A percentile compares a stretch with the other conserved stretches of the same genome.
phyloP scores from a whole-genome alignment of 2,113 vertebrate genomes.

The Daboia siamensis region DNA sequence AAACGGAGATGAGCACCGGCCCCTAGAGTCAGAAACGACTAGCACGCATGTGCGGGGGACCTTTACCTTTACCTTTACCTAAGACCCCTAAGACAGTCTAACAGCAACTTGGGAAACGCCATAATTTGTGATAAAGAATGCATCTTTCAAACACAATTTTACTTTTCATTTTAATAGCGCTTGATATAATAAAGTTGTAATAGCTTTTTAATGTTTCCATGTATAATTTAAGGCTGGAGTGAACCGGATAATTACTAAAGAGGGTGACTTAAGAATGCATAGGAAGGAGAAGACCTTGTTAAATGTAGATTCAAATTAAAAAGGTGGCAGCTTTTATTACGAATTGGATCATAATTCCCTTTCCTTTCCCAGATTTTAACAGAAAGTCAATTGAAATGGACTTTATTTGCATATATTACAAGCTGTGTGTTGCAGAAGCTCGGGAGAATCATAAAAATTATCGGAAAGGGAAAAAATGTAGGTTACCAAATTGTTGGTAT shows the following conservation, averaged over 20 bases:
- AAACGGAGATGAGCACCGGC: too few relatives aligned
- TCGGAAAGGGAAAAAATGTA: slow-evolving; percentile 17
- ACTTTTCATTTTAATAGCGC: slow-evolving; percentile 13
- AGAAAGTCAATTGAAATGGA: slow-evolving; percentile 2
- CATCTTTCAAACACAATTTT: not conserved
- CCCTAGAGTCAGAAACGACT: too few relatives aligned
- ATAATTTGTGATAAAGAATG: not conserved
- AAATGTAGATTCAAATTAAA: not conserved
- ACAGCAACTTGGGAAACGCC: not conserved
- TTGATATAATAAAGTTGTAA: slow-evolving; percentile 27
- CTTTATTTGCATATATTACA: not conserved
- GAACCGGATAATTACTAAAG: slow-evolving; percentile 38
- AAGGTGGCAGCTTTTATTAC: slow-evolving; percentile 2
- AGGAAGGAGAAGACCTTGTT: not conserved
- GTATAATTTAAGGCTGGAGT: slow-evolving; percentile 46
- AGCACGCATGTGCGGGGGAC: too few relatives aligned
- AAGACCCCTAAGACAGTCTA: not conserved
- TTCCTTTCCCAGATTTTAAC: not conserved
- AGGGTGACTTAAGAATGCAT: slow-evolving; percentile 18
- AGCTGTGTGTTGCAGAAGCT: not conserved
- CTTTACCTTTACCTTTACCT: too few relatives aligned
- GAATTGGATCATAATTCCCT: not conserved
- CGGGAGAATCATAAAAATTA: not conserved
- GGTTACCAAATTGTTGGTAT: not conserved
- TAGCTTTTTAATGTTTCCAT: slow-evolving; percentile 24